Evolutionary conservation across 2,113 vertebrate genomes (phyloP), one percentile per base, ranked within the genome.

Genomic region (Pygoscelis adeliae): DNA sequence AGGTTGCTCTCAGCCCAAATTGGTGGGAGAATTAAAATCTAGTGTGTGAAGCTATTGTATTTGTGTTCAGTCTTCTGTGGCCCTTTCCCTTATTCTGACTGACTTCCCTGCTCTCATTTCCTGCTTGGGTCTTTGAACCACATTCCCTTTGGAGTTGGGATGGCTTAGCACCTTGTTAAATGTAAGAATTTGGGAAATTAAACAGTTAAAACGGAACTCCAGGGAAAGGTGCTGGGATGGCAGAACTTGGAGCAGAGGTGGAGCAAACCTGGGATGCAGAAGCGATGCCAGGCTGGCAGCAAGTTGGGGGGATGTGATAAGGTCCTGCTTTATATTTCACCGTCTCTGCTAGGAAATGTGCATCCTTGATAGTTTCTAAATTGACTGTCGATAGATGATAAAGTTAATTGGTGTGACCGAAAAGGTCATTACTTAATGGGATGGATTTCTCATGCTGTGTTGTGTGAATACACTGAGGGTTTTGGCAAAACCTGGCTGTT

Each of bases 381-480:
- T 71, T 53, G 84, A 53, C 92, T 82, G 38, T 90, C 29, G 0
- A 73, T 96, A 86, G 92, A 49, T 76, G 74, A 94, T 95, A 56
- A n/a, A 71, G 73, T 86, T 95, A 95, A 97, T 84, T 77, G 84
- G 61, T 87, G 82, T 59, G 82, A 93, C 59, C 81, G 66, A 59
- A 77, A 50, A 84, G 67, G 74, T 81, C 40, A 18, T 94, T 82
- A 63, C 65, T 85, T 93, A 62, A 77, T 82, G 61, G 77, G 32
- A 89, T 74, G 62, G 67, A 67, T 96, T 91, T 91, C 53, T 32
- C 3, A 1, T n/a, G 27, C 70, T 18, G 38, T 47, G 65, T 62
- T 61, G 5, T 49, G 46, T 34, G 73, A 93, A 49, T 85, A n/a
- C 9, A 6, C 15, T 23, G 49, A 53, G 29, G 52, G 32, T 69